Evolutionary conservation across 2,797 vertebrate genomes (phyloP).

Genomic region (Toxotes lorentzi): DNA sequence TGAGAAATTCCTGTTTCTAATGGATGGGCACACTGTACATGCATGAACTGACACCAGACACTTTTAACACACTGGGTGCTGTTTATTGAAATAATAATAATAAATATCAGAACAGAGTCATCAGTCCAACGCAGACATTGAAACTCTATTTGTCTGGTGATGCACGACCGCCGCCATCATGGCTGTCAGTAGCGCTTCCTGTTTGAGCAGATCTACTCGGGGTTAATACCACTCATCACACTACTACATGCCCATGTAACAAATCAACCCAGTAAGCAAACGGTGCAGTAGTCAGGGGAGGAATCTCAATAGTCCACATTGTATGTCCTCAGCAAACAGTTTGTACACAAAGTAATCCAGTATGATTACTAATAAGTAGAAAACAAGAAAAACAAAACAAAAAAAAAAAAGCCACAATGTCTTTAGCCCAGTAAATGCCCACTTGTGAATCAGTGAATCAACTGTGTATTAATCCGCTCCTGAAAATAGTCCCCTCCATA

Average conservation of each 20-base stretch:
- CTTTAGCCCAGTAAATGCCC: neutral
- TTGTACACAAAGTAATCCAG: constrained; percentile 5
- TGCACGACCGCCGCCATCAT: neutral
- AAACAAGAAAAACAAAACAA: neutral
- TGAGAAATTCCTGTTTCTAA: too few species aligned
- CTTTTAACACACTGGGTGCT: constrained; percentile 35
- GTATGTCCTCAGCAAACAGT: constrained; percentile 11
- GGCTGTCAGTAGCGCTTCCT: constrained; percentile 15
- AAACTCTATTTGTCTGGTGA: constrained; percentile 32
- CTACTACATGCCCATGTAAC: neutral
- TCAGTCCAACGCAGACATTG: constrained; percentile 28
- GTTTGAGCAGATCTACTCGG: constrained; percentile 15
- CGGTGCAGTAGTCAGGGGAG: constrained; percentile 9
- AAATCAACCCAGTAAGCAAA: constrained; percentile 18
- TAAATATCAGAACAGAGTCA: constrained; percentile 64
- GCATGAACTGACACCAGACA: neutral
- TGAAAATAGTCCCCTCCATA: neutral
- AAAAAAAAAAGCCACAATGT: neutral
- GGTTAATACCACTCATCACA: constrained; percentile 24
- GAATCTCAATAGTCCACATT: neutral
- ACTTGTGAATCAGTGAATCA: neutral
- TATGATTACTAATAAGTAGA: neutral
- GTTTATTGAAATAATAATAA: constrained; percentile 66
- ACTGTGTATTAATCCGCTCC: neutral
- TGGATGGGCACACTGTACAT: too few species aligned